Evolutionary conservation across 2,113 vertebrate species (phyloP).

Genomic region (Pipra filicauda): DNA sequence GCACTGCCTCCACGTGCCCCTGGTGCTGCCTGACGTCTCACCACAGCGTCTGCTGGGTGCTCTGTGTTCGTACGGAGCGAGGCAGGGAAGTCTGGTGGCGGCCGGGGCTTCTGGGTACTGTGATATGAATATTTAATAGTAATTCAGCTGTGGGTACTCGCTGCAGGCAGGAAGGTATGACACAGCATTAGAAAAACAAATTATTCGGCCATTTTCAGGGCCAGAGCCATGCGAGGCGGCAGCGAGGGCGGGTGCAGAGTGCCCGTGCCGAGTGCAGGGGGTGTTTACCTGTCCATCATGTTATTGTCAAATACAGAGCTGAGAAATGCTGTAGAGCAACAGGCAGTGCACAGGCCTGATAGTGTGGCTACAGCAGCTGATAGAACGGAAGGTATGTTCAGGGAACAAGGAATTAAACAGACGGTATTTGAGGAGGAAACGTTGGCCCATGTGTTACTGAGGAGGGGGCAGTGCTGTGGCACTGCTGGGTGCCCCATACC

Average conservation of each 20-base stretch:
- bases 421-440: neutral
- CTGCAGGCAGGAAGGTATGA: slow-evolving; percentile 48
- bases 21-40: neutral
- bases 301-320: neutral
- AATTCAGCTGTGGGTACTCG: slow-evolving; percentile 4
- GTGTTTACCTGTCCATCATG: neutral
- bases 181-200: slow-evolving; percentile 53
- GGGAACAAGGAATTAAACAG: neutral
- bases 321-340: neutral
- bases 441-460: neutral
- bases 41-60: rapidly evolving
- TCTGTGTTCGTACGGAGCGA: rapidly evolving
- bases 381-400: neutral
- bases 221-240: neutral
- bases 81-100: neutral
- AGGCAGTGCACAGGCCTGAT: neutral
- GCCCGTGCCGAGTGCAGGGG: neutral
- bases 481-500: rapidly evolving
- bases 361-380: neutral
- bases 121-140: neutral
- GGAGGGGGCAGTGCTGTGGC: rapidly evolving
- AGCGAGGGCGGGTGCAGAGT: neutral
- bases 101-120: neutral
- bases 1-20: rapidly evolving
- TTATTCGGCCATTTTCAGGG: slow-evolving; percentile 31